Evolutionary conservation across 2,113 vertebrate species (phyloP).

Genomic region (Nematolebias whitei): DNA sequence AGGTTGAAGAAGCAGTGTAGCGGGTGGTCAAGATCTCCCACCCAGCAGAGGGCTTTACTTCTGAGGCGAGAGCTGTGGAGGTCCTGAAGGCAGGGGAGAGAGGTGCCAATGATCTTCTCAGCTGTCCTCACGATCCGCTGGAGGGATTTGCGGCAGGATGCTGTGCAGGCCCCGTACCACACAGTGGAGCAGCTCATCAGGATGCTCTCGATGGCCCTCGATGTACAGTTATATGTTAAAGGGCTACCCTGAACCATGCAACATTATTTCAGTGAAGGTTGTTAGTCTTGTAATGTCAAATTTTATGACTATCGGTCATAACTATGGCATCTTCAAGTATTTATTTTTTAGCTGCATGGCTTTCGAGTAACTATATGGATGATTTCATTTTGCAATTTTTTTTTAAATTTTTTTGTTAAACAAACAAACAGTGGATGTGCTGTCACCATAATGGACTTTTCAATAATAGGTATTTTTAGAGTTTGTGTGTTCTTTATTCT

Average conservation of each 20-base stretch:
- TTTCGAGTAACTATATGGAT: slow-evolving; percentile 9
- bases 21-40: too few species aligned
- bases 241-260: background rate
- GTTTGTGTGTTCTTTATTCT: too few species aligned
- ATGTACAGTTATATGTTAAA: background rate
- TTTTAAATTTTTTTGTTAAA: background rate
- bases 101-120: too few species aligned
- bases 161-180: too few species aligned
- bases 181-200: too few species aligned
- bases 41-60: too few species aligned
- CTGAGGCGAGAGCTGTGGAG: too few species aligned
- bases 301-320: slow-evolving; percentile 40
- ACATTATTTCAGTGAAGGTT: slow-evolving; percentile 3
- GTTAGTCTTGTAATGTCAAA: slow-evolving; percentile 17
- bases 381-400: slow-evolving; percentile 19
- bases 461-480: background rate
- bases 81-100: too few species aligned
- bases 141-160: too few species aligned
- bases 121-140: too few species aligned
- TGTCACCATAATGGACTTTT: background rate
- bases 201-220: too few species aligned
- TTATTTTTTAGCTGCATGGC: background rate
- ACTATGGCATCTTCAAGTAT: background rate
- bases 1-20: too few species aligned
- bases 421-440: background rate